Evolutionary conservation across 1,140 invertebrate species (phyloP).

Genomic region (Drosophila equinoxialis): DNA sequence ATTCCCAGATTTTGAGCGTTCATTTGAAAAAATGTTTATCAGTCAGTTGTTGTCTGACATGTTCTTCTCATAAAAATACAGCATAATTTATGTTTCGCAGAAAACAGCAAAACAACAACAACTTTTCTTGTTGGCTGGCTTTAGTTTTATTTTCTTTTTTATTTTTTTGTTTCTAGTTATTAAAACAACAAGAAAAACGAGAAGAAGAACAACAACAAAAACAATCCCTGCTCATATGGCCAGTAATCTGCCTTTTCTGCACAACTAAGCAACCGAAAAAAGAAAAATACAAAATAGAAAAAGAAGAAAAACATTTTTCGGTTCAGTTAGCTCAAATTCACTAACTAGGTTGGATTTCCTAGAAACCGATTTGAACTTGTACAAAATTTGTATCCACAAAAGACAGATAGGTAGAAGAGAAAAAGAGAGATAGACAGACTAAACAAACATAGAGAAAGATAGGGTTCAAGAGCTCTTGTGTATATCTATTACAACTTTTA

Average conservation of each 20-base stretch:
- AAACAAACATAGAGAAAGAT: not conserved
- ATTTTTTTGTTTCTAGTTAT: slow-evolving; percentile 19
- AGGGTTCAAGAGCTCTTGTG: slow-evolving; percentile 25
- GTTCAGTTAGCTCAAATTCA: slow-evolving; percentile 58
- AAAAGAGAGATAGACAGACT: not conserved
- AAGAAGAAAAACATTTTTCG: slow-evolving; percentile 53
- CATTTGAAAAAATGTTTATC: slow-evolving; percentile 45
- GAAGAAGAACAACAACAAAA: slow-evolving; percentile 19
- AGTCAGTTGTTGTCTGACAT: slow-evolving; percentile 27
- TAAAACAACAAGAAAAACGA: slow-evolving; percentile 12
- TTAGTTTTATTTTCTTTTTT: not conserved
- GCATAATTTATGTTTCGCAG: slow-evolving; percentile 56
- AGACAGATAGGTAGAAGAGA: slow-evolving; percentile 1
- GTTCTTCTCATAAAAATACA: slow-evolving; percentile 21
- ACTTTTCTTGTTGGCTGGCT: not conserved
- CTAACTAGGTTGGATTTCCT: slow-evolving; percentile 62
- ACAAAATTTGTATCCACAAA: slow-evolving; percentile 13
- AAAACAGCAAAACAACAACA: slow-evolving; percentile 43
- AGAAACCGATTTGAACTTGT: slow-evolving; percentile 57
- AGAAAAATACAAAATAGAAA: slow-evolving; percentile 11
- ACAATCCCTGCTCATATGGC: slow-evolving; percentile 41
- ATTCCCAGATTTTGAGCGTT: slow-evolving; percentile 54
- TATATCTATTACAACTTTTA: slow-evolving; percentile 70
- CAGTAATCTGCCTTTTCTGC: slow-evolving; percentile 68
- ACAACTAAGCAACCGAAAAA: slow-evolving; percentile 63